Base-by-base conservation (phyloP, 2,113 vertebrate genomes). In the Phylloscopus trochiloides region DNA sequence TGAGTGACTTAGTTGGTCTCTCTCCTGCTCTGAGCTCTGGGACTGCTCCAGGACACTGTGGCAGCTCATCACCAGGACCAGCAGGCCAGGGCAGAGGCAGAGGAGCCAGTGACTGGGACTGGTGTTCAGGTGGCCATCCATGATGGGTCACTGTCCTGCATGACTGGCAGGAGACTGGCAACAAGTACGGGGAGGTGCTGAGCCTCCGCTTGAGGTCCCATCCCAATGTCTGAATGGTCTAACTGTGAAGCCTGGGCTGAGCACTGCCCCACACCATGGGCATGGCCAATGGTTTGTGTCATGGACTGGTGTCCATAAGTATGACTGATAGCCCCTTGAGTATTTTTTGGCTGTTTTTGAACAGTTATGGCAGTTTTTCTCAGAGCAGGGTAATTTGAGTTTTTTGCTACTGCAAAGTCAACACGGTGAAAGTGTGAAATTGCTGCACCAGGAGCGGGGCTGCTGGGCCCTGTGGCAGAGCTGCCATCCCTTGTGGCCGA, bases 21-120 rank as follows among this genome's bases (percentile, higher is more conserved):
- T 22, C 12, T 59, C 26, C 29, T n/a, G 31, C 52, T 20, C 28
- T 40, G n/a, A 31, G 62, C 73, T 20, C 47, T 0, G 0, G 25
- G 19, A 7, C 52, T 55, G 31, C 70, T 88, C 48, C 42, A 3
- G 42, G 57, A 16, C 3, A 2, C 28, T 2, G 3, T 0, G 0
- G 13, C 3, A 5, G 21, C 43, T 61, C 6, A 0, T 26, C 22
- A 2, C 15, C 48, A 31, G 62, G 28, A 29, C 38, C 29, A 47
- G 55, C 63, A 55, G 65, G 45, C 32, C 34, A 28, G 50, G 55
- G n/a, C 62, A 32, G 42, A 14, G 12, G 66, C 21, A 65, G 57
- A 29, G 71, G 31, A 43, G 16, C 1, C 2, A 40, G 28, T 26
- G 62, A 24, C 54, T 19, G 54, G 62, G 76, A 7, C n/a, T 50